Evolutionary conservation across 2,113 vertebrate species (phyloP), one percentile per base, ranked within the genome.

Genomic region (Chionomys nivalis): DNA sequence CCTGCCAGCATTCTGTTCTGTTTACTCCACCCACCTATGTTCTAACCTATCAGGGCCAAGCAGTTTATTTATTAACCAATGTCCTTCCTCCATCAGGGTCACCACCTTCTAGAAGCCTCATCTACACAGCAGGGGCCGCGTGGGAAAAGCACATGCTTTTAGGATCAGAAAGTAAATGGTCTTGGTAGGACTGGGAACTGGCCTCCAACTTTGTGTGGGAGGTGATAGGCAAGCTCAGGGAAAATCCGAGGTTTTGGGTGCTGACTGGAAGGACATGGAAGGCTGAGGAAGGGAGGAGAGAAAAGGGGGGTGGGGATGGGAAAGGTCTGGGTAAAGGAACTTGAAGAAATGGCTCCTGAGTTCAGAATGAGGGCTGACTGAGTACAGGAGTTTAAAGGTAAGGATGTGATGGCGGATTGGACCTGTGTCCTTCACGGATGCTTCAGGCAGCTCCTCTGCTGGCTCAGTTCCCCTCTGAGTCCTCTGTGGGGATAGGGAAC

Each of bases 261-360:
- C 28, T 16, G 21, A 1, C 9, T 14, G 0, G 49, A 12, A 26
- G 55, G 4, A 26, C 1, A 42, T 42, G 47, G 4, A n/a, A 31
- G 44, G 44, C 31, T n/a, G 11, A 19, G 4, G 10, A 3, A 21
- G 23, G 11, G 16, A 17, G 31, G 14, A 19, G 39, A 8, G 7
- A 42, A n/a, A 21, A 5, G 28, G 24, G 5, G 28, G 24, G 0
- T 31, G 47, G 21, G 19, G 24, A 1, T 21, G 10, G 55, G 58
- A 10, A 23, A 13, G 3, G 17, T 28, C 1, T 39, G 55, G n/a
- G 19, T 31, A 17, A 28, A 23, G 23, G 58, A 26, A 3, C 17
- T 16, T 11, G 17, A 28, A 42, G 55, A 36, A 39, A 11, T 28
- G 21, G 39, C 16, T 17, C 8, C 31, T 70, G 39, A 49, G 1